Base-by-base conservation (phyloP, 1,140 invertebrate genomes). In the Micrasema longulum region DNA sequence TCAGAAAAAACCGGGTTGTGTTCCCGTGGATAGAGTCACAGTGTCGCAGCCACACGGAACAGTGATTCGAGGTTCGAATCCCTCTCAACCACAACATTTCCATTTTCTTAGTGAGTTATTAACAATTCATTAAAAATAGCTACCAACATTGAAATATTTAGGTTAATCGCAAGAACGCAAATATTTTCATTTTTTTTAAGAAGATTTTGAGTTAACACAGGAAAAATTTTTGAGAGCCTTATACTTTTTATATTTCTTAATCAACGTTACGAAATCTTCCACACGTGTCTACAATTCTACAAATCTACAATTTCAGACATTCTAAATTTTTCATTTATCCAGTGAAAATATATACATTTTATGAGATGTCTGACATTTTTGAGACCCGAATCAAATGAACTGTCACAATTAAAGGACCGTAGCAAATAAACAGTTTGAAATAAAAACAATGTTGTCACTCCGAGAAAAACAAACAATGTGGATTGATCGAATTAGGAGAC, bases 381-480 rank as follows among this genome's bases (percentile, higher is more conserved):
- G 9, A 52, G n/a, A 60, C 55, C 55, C 55, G 38, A 41, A 60
- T 60, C 55, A 60, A 60, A 60, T 35, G 55, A 60, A 60, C 55
- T 35, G 60, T 63, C 23, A 38, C 60, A 63, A 63, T 63, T 63
- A 63, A 41, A 41, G 23, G 60, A 62, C n/a, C 26, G 26, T 11
- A 41, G 57, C 38, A 22, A 22, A 45, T 63, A 63, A 63, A 63
- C 60, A 63, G 60, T 63, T 63, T 45, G 60, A 41, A 63, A 66
- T 65, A 64, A 75, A 72, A 69, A 75, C 63, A 75, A 69, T 67
- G 73, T 66, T 75, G 73, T 72, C 63, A 69, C 47, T 62, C 36
- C 22, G 62, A 71, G 68, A 62, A 72, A 71, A 75, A 75, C 73
- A 72, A 75, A 75, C 72, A 75, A 75, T 75, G 73, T 69, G 73